Base-by-base conservation (phyloP, 1,140 invertebrate genomes). In the Belonocnema kinseyi region DNA sequence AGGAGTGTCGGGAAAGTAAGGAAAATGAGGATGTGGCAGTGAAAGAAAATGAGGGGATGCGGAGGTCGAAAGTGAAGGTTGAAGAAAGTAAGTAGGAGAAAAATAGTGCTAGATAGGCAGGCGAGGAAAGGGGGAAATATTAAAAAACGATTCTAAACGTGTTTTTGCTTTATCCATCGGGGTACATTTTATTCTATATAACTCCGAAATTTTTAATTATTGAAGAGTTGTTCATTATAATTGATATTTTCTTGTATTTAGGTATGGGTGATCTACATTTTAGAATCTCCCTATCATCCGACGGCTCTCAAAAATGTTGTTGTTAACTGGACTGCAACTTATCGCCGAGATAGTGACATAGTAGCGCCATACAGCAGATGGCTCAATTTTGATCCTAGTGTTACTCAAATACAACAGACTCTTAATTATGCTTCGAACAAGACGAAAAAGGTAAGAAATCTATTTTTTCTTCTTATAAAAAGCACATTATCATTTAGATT, bases 331-430 rank as follows among this genome's bases (percentile, higher is more conserved):
- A 99, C 98, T 17, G 97, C 97, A 0, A 98, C 97, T 0, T 99
- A 97, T 88, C 93, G 98, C 54, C 94, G 95, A 33, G 98, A 99
- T 88, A 98, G 97, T 26, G 98, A 98, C 83, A 95, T 99, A 79
- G 98, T 99, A 3, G 95, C 98, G 2, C 98, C 98, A 0, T 99
- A 99, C 87, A 98, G 98, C 88, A 95, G 96, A 83, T 99, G 97
- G 96, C 95, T 96, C 40, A 97, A 97, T 89, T 97, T 95, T 84
- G 94, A 98, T 87, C 88, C 93, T 0, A 91, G 93, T 50, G 91
- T 97, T 16, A 95, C 92, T 6, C 94, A 95, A 83, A 94, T 94
- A 70, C 90, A 93, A 19, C 93, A 95, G 80, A 94, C 93, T 19
- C 93, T 94, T 66, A 97, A 98, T 89, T 98, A 96, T 86, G 96